A percentile compares a stretch with the other conserved stretches of the same genome.
Evolutionary conservation across 2,113 vertebrate species (phyloP).

Genomic region (Onychostoma macrolepis): DNA sequence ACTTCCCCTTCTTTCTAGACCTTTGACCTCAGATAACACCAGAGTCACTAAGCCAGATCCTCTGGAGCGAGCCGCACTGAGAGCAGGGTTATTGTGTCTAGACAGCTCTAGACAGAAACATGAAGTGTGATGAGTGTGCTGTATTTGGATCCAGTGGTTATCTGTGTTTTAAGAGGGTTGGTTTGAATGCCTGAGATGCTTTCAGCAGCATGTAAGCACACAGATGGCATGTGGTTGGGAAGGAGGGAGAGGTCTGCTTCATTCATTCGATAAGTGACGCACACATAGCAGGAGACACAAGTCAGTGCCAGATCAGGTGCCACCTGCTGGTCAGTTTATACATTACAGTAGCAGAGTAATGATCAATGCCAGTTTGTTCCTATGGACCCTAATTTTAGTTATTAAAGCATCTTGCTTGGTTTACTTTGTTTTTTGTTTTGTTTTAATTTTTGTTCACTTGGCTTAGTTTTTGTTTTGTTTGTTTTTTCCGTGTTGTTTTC

Average conservation of each 20-base stretch:
- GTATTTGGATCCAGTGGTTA: not conserved
- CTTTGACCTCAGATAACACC: not conserved
- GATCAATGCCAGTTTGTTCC: not conserved
- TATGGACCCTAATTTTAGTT: not conserved
- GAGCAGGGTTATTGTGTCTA: not conserved
- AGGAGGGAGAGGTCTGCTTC: conserved; percentile 49
- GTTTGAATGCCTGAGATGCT: conserved; percentile 63
- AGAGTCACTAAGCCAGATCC: not conserved
- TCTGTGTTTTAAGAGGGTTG: conserved; percentile 28
- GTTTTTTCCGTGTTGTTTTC: not conserved
- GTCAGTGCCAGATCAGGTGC: not conserved
- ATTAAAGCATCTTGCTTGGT: not conserved
- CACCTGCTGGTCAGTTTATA: conserved; percentile 52
- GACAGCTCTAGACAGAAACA: not conserved
- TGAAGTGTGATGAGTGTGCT: conserved; percentile 4
- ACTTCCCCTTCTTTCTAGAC: not conserved
- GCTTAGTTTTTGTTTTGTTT: not conserved
- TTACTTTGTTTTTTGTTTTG: not conserved
- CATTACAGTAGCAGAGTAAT: conserved; percentile 38
- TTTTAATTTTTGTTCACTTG: not conserved
- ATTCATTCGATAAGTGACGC: conserved; percentile 58
- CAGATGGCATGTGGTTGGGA: conserved; percentile 55
- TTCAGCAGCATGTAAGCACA: conserved; percentile 59
- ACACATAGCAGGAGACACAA: conserved; percentile 30
- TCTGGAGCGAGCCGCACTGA: not conserved